Conservation (phyloP, 2,888 invertebrate genomes). For the Eupithecia centaureata region DNA sequence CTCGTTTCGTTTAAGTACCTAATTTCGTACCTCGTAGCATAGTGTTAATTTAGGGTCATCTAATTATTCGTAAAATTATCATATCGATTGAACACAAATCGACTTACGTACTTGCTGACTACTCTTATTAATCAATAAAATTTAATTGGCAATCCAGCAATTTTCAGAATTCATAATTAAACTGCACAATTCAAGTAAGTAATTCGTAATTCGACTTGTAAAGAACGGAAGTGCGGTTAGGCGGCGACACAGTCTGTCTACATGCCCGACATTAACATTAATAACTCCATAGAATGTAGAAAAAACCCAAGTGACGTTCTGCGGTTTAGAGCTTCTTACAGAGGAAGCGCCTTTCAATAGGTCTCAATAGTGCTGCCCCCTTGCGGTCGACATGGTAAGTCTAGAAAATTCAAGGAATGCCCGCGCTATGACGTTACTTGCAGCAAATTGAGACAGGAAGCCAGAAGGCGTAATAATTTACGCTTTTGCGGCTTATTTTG, state of each 20-base stretch:
- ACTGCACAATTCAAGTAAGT: conserved; percentile 15
- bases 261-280: conserved; percentile 71
- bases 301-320: conserved; percentile 63
- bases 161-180: background rate
- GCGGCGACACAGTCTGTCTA: conserved; percentile 56
- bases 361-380: conserved; percentile 61
- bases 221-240: conserved; percentile 68
- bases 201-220: conserved; percentile 18
- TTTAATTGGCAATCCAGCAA: background rate
- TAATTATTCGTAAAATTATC: background rate
- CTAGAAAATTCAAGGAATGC: conserved; percentile 66
- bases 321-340: conserved; percentile 58
- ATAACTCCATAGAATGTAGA: conserved; percentile 74
- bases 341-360: conserved; percentile 53
- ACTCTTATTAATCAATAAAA: background rate
- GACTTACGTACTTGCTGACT: too few species aligned
- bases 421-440: conserved; percentile 38
- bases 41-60: background rate
- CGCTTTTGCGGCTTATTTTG: conserved; percentile 22
- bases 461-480: conserved; percentile 31
- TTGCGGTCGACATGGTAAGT: conserved; percentile 72
- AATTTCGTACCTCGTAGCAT: background rate
- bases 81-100: background rate
- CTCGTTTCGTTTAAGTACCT: too few species aligned
- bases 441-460: conserved; percentile 38